Conservation (phyloP, 2,888 invertebrate species). For the Orchesellides sinensis region DNA sequence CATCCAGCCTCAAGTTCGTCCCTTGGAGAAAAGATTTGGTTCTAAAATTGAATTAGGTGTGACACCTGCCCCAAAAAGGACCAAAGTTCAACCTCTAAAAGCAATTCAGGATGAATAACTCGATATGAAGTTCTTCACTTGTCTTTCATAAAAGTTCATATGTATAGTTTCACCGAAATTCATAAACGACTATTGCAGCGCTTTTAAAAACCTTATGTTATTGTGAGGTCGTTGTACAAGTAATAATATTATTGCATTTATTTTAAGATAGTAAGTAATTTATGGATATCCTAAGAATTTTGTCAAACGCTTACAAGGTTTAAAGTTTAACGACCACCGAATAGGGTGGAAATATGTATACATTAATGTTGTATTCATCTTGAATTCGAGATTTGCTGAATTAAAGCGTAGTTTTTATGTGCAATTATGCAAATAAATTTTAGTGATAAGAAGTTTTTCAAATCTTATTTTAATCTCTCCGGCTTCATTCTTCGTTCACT, state of each 20-base stretch:
- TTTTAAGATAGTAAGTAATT: background rate
- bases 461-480: no score
- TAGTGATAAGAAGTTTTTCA: no score
- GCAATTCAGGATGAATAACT: constrained; percentile 41
- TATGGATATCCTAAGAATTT: background rate
- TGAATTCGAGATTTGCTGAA: no score
- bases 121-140: no score
- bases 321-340: background rate
- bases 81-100: constrained; percentile 40
- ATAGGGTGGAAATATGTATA: background rate
- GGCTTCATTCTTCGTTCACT: no score
- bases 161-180: no score
- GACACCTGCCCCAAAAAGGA: constrained; percentile 7
- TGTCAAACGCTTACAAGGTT: no score
- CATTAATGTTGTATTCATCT: no score
- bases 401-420: no score
- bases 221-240: no score
- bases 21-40: constrained; percentile 42
- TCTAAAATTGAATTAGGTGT: constrained; percentile 20
- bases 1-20: constrained; percentile 38
- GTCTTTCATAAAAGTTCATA: no score
- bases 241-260: background rate
- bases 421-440: no score
- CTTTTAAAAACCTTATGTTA: background rate
- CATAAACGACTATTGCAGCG: background rate